A percentile compares a stretch with the other conserved stretches of the same genome.
Evolutionary conservation across 1,140 invertebrate genomes (phyloP).

Genomic region (Melipona quadrifasciata): DNA sequence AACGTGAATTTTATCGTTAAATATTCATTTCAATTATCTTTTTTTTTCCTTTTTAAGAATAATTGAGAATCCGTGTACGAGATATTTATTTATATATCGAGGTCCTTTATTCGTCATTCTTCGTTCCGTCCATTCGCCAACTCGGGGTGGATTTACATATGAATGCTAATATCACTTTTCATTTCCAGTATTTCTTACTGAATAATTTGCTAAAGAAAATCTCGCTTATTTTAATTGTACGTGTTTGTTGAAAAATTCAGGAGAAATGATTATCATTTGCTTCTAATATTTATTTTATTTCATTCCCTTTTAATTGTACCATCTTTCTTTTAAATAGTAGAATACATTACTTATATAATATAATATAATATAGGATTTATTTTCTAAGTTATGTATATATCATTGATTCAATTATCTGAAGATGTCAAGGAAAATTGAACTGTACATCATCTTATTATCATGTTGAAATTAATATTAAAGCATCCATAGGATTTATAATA

Average conservation of each 20-base stretch:
- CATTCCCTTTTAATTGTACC: not conserved
- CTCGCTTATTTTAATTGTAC: no score
- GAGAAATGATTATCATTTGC: not conserved
- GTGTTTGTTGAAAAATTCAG: not conserved
- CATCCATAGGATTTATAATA: not conserved
- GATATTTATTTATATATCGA: conserved; percentile 25
- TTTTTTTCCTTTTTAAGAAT: not conserved
- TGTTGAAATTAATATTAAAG: not conserved
- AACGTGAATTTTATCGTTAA: conserved; percentile 18
- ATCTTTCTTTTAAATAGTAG: not conserved
- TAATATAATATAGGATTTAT: no score
- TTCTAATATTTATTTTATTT: not conserved
- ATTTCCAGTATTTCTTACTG: not conserved
- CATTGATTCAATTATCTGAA: not conserved
- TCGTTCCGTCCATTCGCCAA: not conserved
- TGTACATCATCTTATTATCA: not conserved
- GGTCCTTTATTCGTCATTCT: conserved; percentile 1
- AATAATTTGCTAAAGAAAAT: not conserved
- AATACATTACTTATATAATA: no score
- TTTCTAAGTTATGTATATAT: not conserved
- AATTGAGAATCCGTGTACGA: conserved; percentile 13
- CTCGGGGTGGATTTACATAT: conserved; percentile 20
- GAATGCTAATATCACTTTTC: not conserved
- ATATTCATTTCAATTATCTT: not conserved
- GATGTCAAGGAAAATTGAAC: not conserved